These are phyloP conservation scores for Crotalus horridus DNA, from an alignment of 2,113 vertebrate genomes.

Conservation along the genomic window DNA sequence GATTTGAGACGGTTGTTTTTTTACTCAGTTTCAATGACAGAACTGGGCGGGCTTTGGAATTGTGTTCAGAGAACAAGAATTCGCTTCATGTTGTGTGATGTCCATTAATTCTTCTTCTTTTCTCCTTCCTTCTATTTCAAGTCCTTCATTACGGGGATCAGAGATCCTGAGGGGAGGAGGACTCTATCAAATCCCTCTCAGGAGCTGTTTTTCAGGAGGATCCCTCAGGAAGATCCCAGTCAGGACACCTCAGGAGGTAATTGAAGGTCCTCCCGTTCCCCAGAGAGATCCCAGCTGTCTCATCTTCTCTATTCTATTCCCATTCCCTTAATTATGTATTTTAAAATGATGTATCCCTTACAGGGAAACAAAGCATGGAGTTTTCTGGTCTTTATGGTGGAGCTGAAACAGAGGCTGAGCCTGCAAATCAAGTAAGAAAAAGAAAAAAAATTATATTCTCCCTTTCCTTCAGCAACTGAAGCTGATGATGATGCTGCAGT, in stretches of 20 bases:
- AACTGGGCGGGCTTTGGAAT: neutral
- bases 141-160: neutral
- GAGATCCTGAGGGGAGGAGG: neutral
- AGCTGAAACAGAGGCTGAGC: neutral
- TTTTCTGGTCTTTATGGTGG: neutral
- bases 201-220: neutral
- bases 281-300: neutral
- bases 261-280: neutral
- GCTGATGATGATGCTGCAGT: too few species aligned
- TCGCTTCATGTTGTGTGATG: neutral
- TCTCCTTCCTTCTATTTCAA: neutral
- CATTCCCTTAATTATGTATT: neutral
- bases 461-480: too few species aligned
- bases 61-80: neutral
- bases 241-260: neutral
- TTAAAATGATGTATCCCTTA: neutral
- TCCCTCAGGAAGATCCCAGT: neutral
- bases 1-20: neutral
- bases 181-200: neutral
- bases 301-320: neutral
- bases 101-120: neutral
- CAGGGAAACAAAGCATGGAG: neutral
- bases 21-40: neutral
- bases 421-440: neutral
- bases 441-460: neutral